Percentiles rank a stretch among this genome's conserved stretches.
Evolutionary conservation across 2,113 vertebrate species (phyloP).

Genomic region (Podiceps cristatus): DNA sequence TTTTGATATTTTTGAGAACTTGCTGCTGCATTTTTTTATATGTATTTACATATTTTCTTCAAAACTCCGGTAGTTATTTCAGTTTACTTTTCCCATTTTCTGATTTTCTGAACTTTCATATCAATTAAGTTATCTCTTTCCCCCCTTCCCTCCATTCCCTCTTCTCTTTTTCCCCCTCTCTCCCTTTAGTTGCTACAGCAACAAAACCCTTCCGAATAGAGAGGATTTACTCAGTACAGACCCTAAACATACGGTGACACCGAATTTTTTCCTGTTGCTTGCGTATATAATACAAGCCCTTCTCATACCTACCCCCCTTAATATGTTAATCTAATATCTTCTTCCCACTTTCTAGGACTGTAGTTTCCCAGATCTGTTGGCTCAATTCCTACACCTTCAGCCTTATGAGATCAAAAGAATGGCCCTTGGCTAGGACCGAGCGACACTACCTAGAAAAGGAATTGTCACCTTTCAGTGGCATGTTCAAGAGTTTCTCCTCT

Average conservation of each 20-base stretch:
- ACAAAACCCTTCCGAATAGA: background rate
- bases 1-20: constrained; percentile 5
- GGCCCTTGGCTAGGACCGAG: background rate
- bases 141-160: background rate
- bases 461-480: background rate
- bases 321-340: background rate
- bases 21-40: background rate
- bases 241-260: background rate
- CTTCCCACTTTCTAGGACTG: background rate
- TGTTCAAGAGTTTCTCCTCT: background rate
- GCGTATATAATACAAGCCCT: background rate
- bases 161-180: background rate
- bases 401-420: background rate
- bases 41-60: background rate
- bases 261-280: background rate
- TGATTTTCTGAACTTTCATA: background rate
- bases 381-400: background rate
- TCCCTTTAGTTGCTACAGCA: background rate
- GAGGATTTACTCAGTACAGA: background rate
- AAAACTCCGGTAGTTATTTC: background rate
- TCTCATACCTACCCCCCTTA: background rate
- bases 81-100: background rate
- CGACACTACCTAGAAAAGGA: background rate
- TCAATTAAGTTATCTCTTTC: background rate
- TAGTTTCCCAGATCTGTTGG: background rate